Percentiles rank a stretch among this genome's conserved stretches.
Evolutionary conservation across 2,888 invertebrate genomes (phyloP).

Genomic region (Thera britannica): DNA sequence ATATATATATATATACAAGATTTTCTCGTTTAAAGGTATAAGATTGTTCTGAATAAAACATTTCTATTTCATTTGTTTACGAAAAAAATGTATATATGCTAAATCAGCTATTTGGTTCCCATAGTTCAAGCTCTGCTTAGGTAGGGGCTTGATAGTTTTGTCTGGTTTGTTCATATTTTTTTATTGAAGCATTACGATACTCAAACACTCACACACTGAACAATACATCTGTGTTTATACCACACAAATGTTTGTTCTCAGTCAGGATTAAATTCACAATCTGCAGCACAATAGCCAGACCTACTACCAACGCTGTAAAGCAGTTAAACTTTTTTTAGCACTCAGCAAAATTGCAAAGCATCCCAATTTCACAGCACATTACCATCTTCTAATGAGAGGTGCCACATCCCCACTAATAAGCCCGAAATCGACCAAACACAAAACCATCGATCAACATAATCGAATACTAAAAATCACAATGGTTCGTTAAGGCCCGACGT

Average conservation of each 20-base stretch:
- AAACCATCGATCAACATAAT: conserved; percentile 77
- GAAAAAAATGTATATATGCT: no score
- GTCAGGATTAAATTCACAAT: background rate
- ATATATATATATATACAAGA: no score
- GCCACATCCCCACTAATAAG: conserved; percentile 37
- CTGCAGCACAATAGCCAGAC: background rate
- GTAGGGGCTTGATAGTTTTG: no score
- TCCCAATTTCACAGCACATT: conserved; percentile 54
- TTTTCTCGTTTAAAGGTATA: no score
- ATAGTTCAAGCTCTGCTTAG: no score
- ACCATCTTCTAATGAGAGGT: conserved; percentile 51
- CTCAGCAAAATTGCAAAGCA: conserved; percentile 33
- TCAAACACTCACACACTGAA: no score
- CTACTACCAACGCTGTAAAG: background rate
- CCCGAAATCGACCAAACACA: conserved; percentile 54
- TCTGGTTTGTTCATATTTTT: no score
- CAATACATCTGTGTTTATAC: background rate
- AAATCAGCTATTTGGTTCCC: no score
- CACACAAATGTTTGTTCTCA: background rate
- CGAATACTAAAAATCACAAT: conserved; percentile 79
- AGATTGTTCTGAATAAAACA: no score
- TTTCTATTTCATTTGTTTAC: no score
- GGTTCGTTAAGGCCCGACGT: conserved; percentile 74
- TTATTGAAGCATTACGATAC: no score
- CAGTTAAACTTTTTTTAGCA: background rate